Conservation (phyloP, 2,888 invertebrate genomes). For the Portevinia maculata region DNA sequence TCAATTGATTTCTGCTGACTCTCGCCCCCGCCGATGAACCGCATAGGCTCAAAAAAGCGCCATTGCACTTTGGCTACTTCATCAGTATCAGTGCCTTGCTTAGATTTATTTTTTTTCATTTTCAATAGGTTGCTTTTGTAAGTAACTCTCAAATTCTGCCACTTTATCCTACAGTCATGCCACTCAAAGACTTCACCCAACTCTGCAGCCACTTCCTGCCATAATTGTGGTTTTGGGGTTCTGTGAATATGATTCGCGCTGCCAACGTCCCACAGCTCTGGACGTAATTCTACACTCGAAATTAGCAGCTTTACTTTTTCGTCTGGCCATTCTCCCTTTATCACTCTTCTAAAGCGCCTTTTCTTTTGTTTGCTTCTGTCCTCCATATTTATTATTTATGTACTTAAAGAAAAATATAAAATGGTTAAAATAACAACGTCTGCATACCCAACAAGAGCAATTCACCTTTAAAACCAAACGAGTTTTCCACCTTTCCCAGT, state of each 20-base stretch:
- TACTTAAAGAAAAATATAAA: too few relatives aligned
- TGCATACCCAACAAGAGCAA: too few relatives aligned
- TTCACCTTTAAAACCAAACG: too few relatives aligned
- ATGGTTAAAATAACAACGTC: too few relatives aligned
- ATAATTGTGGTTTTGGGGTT: conserved; percentile 18
- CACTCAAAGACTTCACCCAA: conserved; percentile 8
- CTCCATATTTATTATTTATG: too few relatives aligned
- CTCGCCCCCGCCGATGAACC: conserved; percentile 3
- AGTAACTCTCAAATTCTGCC: conserved; percentile 36
- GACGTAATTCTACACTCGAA: conserved; percentile 13
- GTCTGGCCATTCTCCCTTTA: conserved; percentile 41
- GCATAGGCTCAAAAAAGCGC: conserved; percentile 32
- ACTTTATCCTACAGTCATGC: conserved; percentile 30
- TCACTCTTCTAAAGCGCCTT: background rate
- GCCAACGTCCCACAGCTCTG: conserved; percentile 31
- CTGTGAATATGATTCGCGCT: background rate
- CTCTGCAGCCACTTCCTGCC: conserved; percentile 32
- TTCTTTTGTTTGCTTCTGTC: background rate
- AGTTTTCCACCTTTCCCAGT: too few relatives aligned
- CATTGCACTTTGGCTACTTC: background rate
- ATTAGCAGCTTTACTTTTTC: conserved; percentile 31
- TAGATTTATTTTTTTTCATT: conserved; percentile 13
- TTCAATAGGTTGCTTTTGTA: conserved; percentile 16
- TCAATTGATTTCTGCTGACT: background rate
- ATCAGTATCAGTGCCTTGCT: background rate